Base-by-base conservation (phyloP, 2,797 vertebrate species). In the Chromis chromis region DNA sequence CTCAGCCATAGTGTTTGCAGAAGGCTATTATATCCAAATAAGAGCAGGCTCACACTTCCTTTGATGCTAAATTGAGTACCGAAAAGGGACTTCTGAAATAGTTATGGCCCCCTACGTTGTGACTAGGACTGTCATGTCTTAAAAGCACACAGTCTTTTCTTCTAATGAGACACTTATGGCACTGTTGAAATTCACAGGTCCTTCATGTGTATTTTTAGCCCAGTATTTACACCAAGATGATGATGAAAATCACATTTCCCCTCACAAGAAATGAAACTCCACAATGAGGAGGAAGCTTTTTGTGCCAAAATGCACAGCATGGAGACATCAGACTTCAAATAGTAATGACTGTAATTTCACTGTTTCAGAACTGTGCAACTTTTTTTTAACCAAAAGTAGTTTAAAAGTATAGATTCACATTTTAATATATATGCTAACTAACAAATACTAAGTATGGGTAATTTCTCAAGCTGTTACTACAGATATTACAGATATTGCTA, bases 41-140 rank as follows among this genome's bases (percentile, higher is more conserved):
- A 62, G 16, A 24, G 17, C 44, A 75, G 24, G 24, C 21, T 42
- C 10, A 49, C 14, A 49, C 19, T 49, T 61, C 6, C n/a, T 42
- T n/a, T n/a, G 21, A 39, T 14, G 17, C 11, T 31, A 31, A 46
- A 44, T 28, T 42, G 25, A 58, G 36, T 17, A 36, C 39, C 11
- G 36, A 42, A 53, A 57, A 60, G 4, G 19, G 46, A 31, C 13
- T 65, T 70, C 27, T 65, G 1, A 52, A 53, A 46, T 36, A 27
- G 17, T 56, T 40, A 31, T 24, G 42, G 31, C 39, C 59, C 22
- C 33, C 33, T 36, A 36, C 33, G 14, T 46, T 46, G 8, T 46
- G 44, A 46, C 44, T 46, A n/a, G 44, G 19, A 9, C 44, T 46
- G 19, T n/a, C 44, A 11, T 16, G 27, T 70, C 27, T 54, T 19